Evolutionary conservation across 23 tunicate species (phyloP).

Genomic region (Phallusia fumigata): DNA sequence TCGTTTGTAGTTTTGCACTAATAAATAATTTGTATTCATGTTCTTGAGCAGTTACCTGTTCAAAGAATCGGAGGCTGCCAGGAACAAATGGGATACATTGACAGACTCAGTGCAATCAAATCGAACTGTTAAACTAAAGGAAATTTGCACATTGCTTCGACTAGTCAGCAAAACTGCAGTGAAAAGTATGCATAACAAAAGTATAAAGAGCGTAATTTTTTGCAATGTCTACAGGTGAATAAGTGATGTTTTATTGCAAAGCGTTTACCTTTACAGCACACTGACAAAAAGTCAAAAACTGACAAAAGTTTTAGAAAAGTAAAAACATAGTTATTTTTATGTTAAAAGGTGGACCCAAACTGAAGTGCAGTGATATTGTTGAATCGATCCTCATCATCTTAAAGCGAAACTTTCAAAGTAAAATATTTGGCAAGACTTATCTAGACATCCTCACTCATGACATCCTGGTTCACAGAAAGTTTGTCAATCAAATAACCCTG

Average conservation of each 20-base stretch:
- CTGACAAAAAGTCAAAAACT: no score
- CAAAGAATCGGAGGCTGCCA: background rate
- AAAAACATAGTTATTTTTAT: no score
- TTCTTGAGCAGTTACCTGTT: background rate
- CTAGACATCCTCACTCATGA: background rate
- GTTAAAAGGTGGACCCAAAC: background rate
- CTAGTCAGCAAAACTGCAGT: background rate
- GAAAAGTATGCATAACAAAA: background rate
- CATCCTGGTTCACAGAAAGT: background rate
- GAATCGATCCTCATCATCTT: background rate
- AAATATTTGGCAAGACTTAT: background rate
- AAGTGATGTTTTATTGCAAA: no score
- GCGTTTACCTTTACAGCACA: no score
- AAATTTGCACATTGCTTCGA: slow-evolving; percentile 1
- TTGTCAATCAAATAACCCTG: background rate
- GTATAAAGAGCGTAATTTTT: no score
- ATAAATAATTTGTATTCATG: no score
- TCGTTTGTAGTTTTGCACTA: background rate
- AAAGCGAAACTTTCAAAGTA: slow-evolving; percentile 4
- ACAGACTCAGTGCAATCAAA: background rate
- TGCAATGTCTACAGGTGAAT: no score
- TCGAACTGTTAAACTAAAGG: background rate
- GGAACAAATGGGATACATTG: background rate
- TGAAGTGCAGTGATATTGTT: background rate
- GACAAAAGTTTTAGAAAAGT: no score